phyloP scores from a whole-genome alignment of 2,888 invertebrate genomes.

The Pachydiplax longipennis region DNA sequence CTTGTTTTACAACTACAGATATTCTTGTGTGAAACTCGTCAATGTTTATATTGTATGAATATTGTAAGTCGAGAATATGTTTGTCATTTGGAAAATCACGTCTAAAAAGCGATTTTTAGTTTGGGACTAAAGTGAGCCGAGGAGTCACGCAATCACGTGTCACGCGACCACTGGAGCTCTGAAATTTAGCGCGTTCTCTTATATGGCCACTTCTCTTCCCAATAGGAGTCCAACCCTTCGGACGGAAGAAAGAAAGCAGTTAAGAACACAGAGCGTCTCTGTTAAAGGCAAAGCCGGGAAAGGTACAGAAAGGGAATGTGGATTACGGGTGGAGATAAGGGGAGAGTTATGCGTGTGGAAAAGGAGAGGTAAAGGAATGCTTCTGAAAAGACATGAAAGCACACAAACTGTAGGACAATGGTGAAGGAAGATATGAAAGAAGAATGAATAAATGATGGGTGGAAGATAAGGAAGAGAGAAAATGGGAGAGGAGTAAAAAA shows the following conservation, averaged over 20 bases:
- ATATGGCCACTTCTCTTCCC: no score
- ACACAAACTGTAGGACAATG: conserved; percentile 17
- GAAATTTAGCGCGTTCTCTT: neutral
- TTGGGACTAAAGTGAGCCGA: no score
- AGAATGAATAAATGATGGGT: neutral
- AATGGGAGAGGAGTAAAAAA: neutral
- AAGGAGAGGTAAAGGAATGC: neutral
- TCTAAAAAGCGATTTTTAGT: no score
- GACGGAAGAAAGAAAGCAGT: neutral
- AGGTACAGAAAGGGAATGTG: conserved; percentile 1
- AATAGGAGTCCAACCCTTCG: no score
- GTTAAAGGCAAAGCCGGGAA: neutral
- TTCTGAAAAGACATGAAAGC: neutral
- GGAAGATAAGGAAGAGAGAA: neutral
- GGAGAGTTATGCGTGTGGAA: neutral
- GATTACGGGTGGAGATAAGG: neutral
- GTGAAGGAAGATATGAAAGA: neutral
- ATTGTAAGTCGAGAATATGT: no score
- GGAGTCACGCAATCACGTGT: no score
- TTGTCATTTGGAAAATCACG: no score
- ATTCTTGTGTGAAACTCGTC: no score
- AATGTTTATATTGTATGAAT: no score
- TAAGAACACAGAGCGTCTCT: neutral
- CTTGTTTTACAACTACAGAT: no score
- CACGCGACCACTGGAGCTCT: no score